Base-by-base conservation (phyloP, 2,888 invertebrate genomes). In the Camptogramma bilineatum region DNA sequence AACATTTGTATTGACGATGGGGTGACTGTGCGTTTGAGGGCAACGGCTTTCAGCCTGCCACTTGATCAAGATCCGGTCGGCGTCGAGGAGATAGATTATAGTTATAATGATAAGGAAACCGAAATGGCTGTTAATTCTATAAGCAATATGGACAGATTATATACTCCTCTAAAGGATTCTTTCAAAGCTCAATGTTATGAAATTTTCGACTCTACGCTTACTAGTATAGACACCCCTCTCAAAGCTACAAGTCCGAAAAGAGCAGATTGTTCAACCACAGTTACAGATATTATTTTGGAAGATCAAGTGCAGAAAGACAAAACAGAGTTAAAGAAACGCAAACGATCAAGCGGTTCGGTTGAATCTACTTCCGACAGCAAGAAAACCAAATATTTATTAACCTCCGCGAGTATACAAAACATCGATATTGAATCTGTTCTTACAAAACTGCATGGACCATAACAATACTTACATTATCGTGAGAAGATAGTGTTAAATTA, bases 371-470 rank as follows among this genome's bases (percentile, higher is more conserved):
- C 71, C 68, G 84, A 84, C 28, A 79, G 53, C 56, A 93, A 89
- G 69, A 89, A 82, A 73, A 73, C 78, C 0, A 91, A 88, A 73
- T 86, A 85, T 70, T 76, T 90, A 66, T 79, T 90, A 16, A 82
- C 84, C 72, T 81, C 90, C 5, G 82, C 87, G 46, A 88, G 86
- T 71, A 90, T 90, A 72, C 86, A 89, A 75, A 86, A 93, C 75
- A 87, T 93, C 56, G 93, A 93, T 77, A 93, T 93, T 57, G 93
- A 93, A 76, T 82, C 90, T 17, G 90, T 93, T 56, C 76, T 93
- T 42, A 88, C 82, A 74, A 91, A 92, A 74, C 76, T 93, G 55
- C 93, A 93, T 72, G 93, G 93, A 24, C 88, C 90, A 51, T 91
- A 85, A 73, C 64, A 66, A 56, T 54, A 34, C 42, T 51, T 42